These are phyloP conservation scores for Dolichallabes microphthalmus DNA, from an alignment of 2,113 vertebrate species.

Conservation along the genomic window DNA sequence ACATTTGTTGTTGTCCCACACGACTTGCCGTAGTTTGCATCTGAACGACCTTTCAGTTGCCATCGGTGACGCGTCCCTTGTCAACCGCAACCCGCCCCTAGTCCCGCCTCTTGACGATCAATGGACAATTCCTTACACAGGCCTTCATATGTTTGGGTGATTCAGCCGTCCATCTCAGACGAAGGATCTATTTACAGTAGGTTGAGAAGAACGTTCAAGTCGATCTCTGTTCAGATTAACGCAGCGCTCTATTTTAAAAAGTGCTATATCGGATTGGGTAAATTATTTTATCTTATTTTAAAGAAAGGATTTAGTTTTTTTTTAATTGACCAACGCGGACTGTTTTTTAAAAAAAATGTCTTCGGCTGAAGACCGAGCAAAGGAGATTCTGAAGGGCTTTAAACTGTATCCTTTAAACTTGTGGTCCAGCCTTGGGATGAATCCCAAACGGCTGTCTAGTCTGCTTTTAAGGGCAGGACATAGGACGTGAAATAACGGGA, in stretches of 20 bases:
- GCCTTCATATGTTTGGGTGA: slow-evolving; percentile 44
- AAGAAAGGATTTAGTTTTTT: slow-evolving; percentile 11
- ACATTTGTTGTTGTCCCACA: slow-evolving; percentile 12
- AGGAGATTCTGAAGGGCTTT: slow-evolving; percentile 78
- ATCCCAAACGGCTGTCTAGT: background rate
- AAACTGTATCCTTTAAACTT: slow-evolving; percentile 78
- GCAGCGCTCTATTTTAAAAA: slow-evolving; percentile 38
- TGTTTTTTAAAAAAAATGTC: slow-evolving; percentile 67
- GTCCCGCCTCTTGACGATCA: slow-evolving; percentile 31
- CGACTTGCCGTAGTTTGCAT: slow-evolving; percentile 28
- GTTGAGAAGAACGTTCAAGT: slow-evolving; percentile 70
- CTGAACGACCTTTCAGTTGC: slow-evolving; percentile 57
- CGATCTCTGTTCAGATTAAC: slow-evolving; percentile 53
- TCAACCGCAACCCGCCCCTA: slow-evolving; percentile 50
- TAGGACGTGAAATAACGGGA: background rate
- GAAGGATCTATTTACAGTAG: slow-evolving; percentile 70
- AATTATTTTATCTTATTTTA: slow-evolving; percentile 1
- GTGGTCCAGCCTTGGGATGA: background rate
- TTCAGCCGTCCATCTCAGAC: slow-evolving; percentile 51
- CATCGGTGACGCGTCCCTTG: slow-evolving; percentile 69
- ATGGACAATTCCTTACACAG: slow-evolving; percentile 52
- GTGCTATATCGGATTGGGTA: slow-evolving; percentile 24
- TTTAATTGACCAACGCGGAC: slow-evolving; percentile 47
- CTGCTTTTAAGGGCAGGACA: background rate
- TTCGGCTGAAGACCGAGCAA: slow-evolving; percentile 79